A percentile compares a stretch with the other conserved stretches of the same genome.
These are phyloP conservation scores for Phylloscopus trochiloides DNA, from an alignment of 2,113 vertebrate genomes.

Conservation along the genomic window DNA sequence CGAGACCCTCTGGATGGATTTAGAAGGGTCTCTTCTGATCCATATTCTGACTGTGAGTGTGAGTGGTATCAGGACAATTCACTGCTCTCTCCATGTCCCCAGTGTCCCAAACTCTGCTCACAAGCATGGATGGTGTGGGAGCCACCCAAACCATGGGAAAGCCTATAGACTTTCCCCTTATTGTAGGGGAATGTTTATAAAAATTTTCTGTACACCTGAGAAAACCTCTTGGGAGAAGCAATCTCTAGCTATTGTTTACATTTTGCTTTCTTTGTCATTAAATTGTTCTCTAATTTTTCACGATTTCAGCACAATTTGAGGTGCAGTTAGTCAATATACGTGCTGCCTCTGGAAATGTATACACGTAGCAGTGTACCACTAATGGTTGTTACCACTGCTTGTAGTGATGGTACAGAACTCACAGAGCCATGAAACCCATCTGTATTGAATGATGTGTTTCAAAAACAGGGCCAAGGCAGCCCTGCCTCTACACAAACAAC, in stretches of 20 bases:
- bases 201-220: background rate
- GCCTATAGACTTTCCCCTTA: background rate
- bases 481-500: background rate
- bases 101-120: accelerated
- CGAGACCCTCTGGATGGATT: constrained; percentile 7
- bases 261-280: background rate
- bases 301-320: background rate
- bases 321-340: background rate
- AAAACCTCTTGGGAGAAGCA: background rate
- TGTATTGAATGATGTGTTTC: background rate
- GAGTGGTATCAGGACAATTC: background rate
- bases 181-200: accelerated
- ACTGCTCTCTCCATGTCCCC: background rate
- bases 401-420: background rate
- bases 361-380: accelerated
- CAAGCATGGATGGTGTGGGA: background rate
- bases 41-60: background rate
- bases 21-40: background rate
- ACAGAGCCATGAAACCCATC: background rate
- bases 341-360: background rate
- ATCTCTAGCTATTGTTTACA: background rate
- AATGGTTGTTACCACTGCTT: background rate
- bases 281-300: background rate
- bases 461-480: background rate
- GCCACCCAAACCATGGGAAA: background rate